Conservation (phyloP, 2,888 invertebrate species). For the Pediacus dermestoides region DNA sequence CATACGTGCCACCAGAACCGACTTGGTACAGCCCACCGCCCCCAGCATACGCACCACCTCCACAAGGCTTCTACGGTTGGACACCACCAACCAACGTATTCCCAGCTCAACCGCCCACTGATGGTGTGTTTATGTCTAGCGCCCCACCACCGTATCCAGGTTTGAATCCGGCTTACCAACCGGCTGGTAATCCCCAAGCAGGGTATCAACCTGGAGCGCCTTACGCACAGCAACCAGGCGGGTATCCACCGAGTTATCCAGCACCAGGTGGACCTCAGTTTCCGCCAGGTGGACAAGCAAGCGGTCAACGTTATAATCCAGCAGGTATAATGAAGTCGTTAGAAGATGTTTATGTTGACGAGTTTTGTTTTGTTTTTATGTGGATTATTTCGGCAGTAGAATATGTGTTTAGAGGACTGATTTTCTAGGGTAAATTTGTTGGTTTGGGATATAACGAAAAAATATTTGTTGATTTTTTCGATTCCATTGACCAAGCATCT, state of each 20-base stretch:
- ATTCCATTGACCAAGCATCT: no score
- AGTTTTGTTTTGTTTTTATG: no score
- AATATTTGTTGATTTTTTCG: no score
- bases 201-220: conserved; percentile 31
- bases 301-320: conserved; percentile 1
- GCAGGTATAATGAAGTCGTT: no score
- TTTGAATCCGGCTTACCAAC: conserved; percentile 54
- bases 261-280: conserved; percentile 40
- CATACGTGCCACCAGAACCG: conserved; percentile 74
- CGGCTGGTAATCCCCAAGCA: conserved; percentile 40
- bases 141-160: conserved; percentile 95
- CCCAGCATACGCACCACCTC: conserved; percentile 82
- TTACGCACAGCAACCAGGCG: conserved; percentile 15
- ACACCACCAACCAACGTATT: conserved; percentile 76
- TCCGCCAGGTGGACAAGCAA: conserved; percentile 31
- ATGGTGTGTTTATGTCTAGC: conserved; percentile 84
- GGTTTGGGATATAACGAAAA: no score
- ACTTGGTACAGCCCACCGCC: conserved; percentile 85
- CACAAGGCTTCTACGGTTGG: conserved; percentile 91
- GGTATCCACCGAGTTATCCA: conserved; percentile 31
- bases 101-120: conserved; percentile 68
- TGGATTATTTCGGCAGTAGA: no score
- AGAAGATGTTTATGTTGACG: no score
- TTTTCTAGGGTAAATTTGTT: no score
- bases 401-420: no score